Evolutionary conservation across 30 jellyfish, hydroid and myxozoan genomes (phyloP).

Genomic region (Aurelia coerulea): DNA sequence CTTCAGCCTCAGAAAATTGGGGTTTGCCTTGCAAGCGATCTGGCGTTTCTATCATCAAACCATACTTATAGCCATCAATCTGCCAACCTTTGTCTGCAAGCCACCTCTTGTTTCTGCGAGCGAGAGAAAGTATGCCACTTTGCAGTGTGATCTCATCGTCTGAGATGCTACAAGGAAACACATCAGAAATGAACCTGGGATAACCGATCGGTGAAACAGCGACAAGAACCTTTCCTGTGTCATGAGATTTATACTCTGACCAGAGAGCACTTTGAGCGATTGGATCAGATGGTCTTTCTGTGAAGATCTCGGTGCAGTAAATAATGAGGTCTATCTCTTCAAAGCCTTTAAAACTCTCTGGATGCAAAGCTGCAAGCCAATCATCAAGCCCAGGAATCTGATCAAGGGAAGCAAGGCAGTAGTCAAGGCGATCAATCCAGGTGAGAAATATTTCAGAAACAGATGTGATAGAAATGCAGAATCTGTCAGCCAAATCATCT

Average conservation of each 20-base stretch:
- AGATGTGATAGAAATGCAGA: not conserved
- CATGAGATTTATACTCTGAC: conserved; percentile 20
- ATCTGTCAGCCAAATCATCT: not conserved
- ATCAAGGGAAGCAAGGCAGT: conserved; percentile 8
- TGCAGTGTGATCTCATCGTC: conserved; percentile 13
- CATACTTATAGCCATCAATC: not conserved
- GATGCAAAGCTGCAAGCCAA: not conserved
- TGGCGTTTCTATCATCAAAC: not conserved
- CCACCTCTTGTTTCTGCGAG: conserved; percentile 7
- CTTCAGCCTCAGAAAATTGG: not conserved
- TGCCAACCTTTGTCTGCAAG: not conserved
- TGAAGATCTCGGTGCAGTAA: not conserved
- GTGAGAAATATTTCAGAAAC: conserved; percentile 27
- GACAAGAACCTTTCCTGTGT: conserved; percentile 2
- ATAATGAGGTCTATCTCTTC: conserved; percentile 1
- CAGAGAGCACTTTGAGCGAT: not conserved
- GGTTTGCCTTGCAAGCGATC: not conserved
- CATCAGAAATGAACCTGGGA: conserved; percentile 6
- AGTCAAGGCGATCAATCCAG: conserved; percentile 30
- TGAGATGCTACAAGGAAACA: conserved; percentile 21
- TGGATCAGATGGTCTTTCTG: not conserved
- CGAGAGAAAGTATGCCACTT: conserved; percentile 14
- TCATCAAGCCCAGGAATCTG: conserved; percentile 1
- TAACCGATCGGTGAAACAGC: not conserved
- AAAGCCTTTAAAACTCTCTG: conserved; percentile 22